Conservation (phyloP, 2,797 vertebrate genomes). For the Spinus pinus region DNA sequence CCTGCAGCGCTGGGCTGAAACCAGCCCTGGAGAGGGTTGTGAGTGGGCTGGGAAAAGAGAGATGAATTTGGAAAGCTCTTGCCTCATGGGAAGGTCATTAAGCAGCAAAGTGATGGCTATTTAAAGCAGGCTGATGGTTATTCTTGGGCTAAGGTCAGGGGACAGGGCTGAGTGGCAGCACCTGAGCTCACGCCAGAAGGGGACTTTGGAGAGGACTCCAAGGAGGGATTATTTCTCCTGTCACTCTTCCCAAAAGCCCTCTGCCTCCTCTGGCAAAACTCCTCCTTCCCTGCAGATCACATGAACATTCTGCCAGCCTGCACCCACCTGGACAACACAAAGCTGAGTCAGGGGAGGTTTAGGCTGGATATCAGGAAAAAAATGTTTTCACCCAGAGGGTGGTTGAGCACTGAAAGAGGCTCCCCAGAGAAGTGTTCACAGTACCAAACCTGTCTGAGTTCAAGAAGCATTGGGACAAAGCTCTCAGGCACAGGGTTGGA, state of each 20-base stretch:
- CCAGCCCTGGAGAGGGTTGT: background rate
- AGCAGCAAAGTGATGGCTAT: background rate
- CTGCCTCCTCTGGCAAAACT: background rate
- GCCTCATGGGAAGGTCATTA: slow-evolving; percentile 22
- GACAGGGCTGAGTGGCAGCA: background rate
- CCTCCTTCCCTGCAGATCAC: background rate
- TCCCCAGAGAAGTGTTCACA: background rate
- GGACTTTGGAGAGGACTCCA: background rate
- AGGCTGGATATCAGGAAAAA: background rate
- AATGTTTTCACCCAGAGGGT: background rate
- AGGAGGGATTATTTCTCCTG: background rate
- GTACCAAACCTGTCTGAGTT: background rate
- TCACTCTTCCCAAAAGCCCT: background rate
- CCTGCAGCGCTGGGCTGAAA: background rate
- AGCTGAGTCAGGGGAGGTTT: background rate
- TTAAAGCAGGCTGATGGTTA: slow-evolving; percentile 18
- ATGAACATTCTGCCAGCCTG: background rate
- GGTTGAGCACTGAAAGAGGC: background rate
- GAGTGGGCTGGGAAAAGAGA: accelerated
- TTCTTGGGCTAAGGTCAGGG: slow-evolving; percentile 12
- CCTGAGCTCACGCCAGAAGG: background rate
- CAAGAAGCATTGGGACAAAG: background rate
- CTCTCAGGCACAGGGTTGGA: background rate
- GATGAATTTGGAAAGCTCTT: slow-evolving; percentile 10
- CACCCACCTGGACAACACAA: background rate